Percentiles rank a stretch among this genome's conserved stretches.
Evolutionary conservation across 2,797 vertebrate genomes (phyloP).

Genomic region (Microchirus variegatus): DNA sequence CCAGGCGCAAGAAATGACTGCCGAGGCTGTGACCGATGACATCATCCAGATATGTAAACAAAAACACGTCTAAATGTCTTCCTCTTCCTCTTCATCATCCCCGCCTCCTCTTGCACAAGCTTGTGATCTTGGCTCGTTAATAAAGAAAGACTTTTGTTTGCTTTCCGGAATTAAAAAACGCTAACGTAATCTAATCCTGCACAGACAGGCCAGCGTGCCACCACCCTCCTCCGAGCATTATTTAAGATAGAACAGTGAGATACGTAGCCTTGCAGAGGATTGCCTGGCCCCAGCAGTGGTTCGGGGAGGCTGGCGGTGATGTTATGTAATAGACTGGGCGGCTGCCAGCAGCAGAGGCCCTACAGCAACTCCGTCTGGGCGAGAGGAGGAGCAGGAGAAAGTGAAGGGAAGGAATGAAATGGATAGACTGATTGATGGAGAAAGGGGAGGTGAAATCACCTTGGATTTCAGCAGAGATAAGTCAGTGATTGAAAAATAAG

Average conservation of each 20-base stretch:
- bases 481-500: background rate
- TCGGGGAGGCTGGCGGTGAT: conserved; percentile 54
- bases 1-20: background rate
- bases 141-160: conserved; percentile 7
- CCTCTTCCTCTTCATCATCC: background rate
- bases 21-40: conserved; percentile 3
- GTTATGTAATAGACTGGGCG: conserved; percentile 70
- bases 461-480: background rate
- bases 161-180: conserved; percentile 17
- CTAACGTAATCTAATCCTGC: conserved; percentile 6
- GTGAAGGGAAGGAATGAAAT: conserved; percentile 37
- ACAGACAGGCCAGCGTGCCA: background rate
- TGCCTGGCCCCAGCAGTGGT: conserved; percentile 53
- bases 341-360: conserved; percentile 69
- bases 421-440: conserved; percentile 38
- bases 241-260: conserved; percentile 28
- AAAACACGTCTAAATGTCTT: conserved; percentile 33
- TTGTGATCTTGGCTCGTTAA: background rate
- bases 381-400: conserved; percentile 50
- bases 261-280: conserved; percentile 20
- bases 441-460: conserved; percentile 15
- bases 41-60: conserved; percentile 37
- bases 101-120: conserved; percentile 24
- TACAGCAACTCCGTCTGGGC: conserved; percentile 51
- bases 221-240: background rate